Base-by-base conservation (phyloP, 2,888 invertebrate species). In the Amphipyra berbera region DNA sequence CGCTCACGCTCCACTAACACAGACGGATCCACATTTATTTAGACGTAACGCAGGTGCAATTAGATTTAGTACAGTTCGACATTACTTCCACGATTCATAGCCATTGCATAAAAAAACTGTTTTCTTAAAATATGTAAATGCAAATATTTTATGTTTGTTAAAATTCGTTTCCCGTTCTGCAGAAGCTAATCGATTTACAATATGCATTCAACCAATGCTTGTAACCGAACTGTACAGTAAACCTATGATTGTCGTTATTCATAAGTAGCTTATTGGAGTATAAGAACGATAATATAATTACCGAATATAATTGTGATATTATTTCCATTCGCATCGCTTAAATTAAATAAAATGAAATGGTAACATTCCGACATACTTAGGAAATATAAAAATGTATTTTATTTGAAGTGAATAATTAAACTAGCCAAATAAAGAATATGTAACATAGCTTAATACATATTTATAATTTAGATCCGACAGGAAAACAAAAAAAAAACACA, bases 271-370 rank as follows among this genome's bases (percentile, higher is more conserved):
- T 53, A 44, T 35, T 30, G n/a, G 38, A 58, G 46, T 55, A 45
- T 21, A 61, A 45, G 46, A 37, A 52, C 40, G 8, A 53, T 50
- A 61, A 44, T 33, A 41, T 42, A 57, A 50, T 41, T 46, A 13
- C 37, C 13, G 48, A 14, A 46, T 41, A 50, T 46, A 35, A 59
- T 44, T 35, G 58, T 50, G 53, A 45, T 41, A 41, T 7, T 54
- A 70, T 61, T 52, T 66, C 53, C 63, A 63, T 61, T 58, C 61
- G 65, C 62, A 75, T 53, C 55, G n/a, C 61, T 63, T 50, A 60
- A 61, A 60, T 62, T 54, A 68, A 57, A 61, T 68, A 30, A 7
- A 65, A 72, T 76, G 66, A 68, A 76, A 73, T 73, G 78, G 75
- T 75, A 75, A 77, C 75, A 77, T 61, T 66, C 74, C 74, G 62